These are phyloP conservation scores for Frankliniella fusca DNA, from an alignment of 2,888 invertebrate species.

Conservation along the genomic window DNA sequence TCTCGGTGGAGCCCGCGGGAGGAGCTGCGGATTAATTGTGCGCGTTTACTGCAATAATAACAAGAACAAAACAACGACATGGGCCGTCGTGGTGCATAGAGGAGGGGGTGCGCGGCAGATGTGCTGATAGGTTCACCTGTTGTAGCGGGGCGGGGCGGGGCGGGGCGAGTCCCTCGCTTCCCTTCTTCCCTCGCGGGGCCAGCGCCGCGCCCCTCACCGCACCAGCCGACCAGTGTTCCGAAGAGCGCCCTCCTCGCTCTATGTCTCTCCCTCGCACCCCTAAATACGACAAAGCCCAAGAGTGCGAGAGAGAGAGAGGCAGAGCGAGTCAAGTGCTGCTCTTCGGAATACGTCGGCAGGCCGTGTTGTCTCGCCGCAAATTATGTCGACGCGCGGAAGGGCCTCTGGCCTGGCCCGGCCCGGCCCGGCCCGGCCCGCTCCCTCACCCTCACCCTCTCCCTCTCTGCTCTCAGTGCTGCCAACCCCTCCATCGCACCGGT, in stretches of 20 bases:
- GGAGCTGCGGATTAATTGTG: no score
- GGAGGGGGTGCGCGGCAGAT: neutral
- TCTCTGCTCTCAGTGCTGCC: neutral
- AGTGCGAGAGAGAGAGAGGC: neutral
- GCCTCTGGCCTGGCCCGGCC: no score
- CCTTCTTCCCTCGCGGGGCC: neutral
- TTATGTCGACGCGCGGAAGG: neutral
- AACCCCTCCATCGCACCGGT: no score
- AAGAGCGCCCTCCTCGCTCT: neutral
- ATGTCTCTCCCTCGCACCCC: neutral
- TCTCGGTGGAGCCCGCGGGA: no score
- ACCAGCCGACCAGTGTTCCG: neutral
- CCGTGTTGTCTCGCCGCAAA: neutral
- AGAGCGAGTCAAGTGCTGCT: neutral
- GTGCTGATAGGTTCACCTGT: constrained; percentile 18
- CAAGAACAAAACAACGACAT: neutral
- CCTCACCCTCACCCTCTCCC: neutral
- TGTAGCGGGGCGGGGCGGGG: neutral
- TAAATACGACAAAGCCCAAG: neutral
- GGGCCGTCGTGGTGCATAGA: no score
- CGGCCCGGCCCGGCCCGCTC: no score
- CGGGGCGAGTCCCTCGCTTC: neutral
- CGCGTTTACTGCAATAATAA: neutral
- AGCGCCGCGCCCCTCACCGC: neutral
- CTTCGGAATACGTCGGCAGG: no score